Conservation (phyloP, 2,113 vertebrate species). For the Craseonycteris thonglongyai region DNA sequence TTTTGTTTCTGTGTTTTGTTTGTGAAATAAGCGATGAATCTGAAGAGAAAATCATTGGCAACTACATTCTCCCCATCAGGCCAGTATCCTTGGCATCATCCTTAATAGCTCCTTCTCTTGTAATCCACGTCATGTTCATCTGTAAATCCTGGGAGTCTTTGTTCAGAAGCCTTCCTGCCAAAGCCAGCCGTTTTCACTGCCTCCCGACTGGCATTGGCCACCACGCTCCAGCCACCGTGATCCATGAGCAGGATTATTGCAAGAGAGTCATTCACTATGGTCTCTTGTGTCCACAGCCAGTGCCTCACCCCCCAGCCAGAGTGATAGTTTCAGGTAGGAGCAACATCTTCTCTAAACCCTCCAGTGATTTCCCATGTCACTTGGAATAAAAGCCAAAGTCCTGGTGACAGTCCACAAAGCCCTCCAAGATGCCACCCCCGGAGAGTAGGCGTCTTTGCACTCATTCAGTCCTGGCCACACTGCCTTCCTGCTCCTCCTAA, state of each 20-base stretch:
- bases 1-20: neutral
- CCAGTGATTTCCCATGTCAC: neutral
- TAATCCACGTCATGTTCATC: neutral
- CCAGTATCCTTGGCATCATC: neutral
- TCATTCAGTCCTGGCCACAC: neutral
- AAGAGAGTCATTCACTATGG: neutral
- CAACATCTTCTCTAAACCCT: neutral
- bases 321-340: neutral
- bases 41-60: neutral
- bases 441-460: neutral
- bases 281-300: neutral
- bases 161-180: neutral
- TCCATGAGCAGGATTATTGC: neutral
- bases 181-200: neutral
- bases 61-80: neutral
- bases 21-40: neutral
- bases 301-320: neutral
- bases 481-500: neutral
- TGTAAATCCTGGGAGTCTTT: neutral
- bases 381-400: neutral
- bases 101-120: neutral
- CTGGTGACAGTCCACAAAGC: neutral
- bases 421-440: neutral
- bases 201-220: neutral
- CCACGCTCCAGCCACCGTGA: fast-evolving